These are phyloP conservation scores for Nephrotoma flavescens DNA, from an alignment of 2,888 invertebrate species.

Conservation along the genomic window DNA sequence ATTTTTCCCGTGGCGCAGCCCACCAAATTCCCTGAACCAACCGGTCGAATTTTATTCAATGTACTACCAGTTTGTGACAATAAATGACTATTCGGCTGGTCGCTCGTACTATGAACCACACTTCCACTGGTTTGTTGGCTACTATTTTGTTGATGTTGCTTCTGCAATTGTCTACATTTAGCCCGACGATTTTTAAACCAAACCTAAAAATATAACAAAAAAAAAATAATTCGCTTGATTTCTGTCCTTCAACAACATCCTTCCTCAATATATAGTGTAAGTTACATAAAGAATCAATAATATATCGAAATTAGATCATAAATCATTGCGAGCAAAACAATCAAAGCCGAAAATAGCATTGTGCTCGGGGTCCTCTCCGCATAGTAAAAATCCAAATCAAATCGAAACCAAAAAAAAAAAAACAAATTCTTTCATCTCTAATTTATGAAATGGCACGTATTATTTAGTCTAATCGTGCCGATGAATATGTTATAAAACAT, in stretches of 20 bases:
- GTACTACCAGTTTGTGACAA: neutral
- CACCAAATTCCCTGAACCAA: neutral
- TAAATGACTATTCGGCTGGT: neutral
- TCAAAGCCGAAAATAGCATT: neutral
- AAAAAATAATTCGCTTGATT: neutral
- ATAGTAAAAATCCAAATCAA: neutral
- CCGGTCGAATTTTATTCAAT: neutral
- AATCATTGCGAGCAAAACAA: neutral
- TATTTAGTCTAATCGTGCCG: neutral
- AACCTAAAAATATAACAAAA: conserved; percentile 35
- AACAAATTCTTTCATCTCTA: neutral
- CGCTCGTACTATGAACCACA: neutral
- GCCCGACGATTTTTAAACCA: conserved; percentile 99
- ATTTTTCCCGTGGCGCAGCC: neutral
- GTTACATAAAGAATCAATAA: neutral
- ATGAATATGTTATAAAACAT: neutral
- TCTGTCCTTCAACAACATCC: neutral
- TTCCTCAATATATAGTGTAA: neutral
- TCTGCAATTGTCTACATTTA: conserved; percentile 77
- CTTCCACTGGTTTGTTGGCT: neutral
- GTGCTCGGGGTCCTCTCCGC: neutral
- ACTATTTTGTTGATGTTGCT: conserved; percentile 43
- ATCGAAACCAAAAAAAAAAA: neutral
- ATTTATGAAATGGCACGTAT: neutral
- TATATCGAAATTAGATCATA: neutral